Evolutionary conservation across 2,113 vertebrate genomes (phyloP), one percentile per base, ranked within the genome.

Genomic region (Lycaon pictus): DNA sequence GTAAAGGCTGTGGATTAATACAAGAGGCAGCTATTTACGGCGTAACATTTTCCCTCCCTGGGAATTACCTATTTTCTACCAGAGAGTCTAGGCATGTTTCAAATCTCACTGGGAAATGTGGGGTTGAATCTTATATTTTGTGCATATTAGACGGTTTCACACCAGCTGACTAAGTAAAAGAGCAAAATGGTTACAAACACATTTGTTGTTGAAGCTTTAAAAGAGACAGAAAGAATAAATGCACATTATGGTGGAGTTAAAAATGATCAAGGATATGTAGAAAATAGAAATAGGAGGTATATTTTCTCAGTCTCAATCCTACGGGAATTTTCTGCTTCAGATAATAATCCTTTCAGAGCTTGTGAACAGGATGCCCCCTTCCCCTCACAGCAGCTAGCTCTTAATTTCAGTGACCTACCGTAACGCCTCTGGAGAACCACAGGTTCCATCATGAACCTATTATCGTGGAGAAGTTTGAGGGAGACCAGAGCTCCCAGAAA

Each of bases 1-100:
- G 85, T 97, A 96, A 97, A 97, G 94, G n/a, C 96, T 97, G 80
- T 97, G 81, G 93, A 97, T 97, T 95, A 95, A 96, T 97, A 96
- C 91, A 96, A 97, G 94, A 97, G 90, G 85, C 81, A 97, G 96
- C 88, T 92, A 85, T 95, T 97, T 96, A 94, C 67, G 87, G 92
- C 1, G 1, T 56, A 93, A 94, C 72, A 93, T 96, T 97, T 93
- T 92, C 80, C 69, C 96, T 95, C 84, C 35, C 71, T 93, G 95
- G 89, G 96, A 98, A 90, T 97, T 96, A 85, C 95, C 90, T 93
- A 95, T 96, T 97, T 97, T 97, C 81, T 92, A 72, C 93, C 58
- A 86, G 63, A 96, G 80, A 96, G 69, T 92, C 69, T 93, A 89
- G 69, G 74, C 79, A 37, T 97, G 95, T 87, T 97, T 96, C 72